These are phyloP conservation scores for Astropecten irregularis DNA, from an alignment of 53 echinoderm and acorn worm genomes.

Conservation along the genomic window DNA sequence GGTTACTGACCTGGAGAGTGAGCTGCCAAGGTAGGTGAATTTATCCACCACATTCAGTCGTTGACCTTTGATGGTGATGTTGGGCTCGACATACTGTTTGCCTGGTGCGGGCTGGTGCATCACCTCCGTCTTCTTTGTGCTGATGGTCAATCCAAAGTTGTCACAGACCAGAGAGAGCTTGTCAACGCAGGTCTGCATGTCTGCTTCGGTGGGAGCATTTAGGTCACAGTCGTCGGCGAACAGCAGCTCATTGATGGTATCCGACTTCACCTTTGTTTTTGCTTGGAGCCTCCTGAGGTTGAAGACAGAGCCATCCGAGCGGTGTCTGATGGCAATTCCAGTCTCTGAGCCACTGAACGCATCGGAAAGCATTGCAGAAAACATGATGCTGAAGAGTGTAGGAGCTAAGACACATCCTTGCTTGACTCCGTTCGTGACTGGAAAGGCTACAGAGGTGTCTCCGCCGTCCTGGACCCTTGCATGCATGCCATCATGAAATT, in stretches of 20 bases:
- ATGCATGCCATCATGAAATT: conserved; percentile 48
- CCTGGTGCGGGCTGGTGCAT: too few species aligned
- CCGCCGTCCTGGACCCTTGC: conserved; percentile 25
- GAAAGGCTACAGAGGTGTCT: conserved; percentile 3
- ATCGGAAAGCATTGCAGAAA: conserved; percentile 27
- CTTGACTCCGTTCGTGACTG: conserved; percentile 46
- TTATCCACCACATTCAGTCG: too few species aligned
- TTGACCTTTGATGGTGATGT: too few species aligned
- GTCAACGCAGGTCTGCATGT: too few species aligned
- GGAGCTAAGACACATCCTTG: conserved; percentile 34
- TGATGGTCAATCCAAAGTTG: conserved; percentile 41
- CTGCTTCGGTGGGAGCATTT: too few species aligned
- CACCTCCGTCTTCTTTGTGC: too few species aligned
- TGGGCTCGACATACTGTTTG: too few species aligned
- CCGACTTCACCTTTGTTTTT: neutral
- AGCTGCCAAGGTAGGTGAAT: too few species aligned
- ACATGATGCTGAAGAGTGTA: conserved; percentile 32
- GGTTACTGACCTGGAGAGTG: too few species aligned
- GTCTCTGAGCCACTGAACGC: neutral
- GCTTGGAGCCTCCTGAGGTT: conserved; percentile 7
- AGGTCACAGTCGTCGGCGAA: neutral
- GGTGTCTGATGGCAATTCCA: neutral
- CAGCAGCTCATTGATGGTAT: neutral
- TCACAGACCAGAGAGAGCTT: conserved; percentile 17
- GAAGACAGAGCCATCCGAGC: conserved; percentile 4